Conservation (phyloP, 2,888 invertebrate genomes). For the Nasonovia ribisnigri region DNA sequence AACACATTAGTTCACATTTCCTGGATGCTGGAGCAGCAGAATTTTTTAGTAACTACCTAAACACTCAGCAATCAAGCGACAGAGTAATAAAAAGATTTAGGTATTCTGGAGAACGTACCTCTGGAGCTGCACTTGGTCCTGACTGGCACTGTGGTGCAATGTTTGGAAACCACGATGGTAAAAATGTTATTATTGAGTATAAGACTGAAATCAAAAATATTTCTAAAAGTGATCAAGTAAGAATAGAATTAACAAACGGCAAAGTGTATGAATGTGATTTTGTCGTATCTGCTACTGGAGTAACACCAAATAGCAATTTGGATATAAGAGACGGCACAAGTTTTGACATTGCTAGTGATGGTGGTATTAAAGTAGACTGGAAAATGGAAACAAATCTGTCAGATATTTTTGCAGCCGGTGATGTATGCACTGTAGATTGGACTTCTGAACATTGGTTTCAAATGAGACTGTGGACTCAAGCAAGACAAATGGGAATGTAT, state of each 20-base stretch:
- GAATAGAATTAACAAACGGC: conserved; percentile 80
- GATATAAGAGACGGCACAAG: conserved; percentile 71
- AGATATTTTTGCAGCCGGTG: conserved; percentile 94
- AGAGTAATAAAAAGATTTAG: conserved; percentile 51
- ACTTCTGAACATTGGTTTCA: conserved; percentile 89
- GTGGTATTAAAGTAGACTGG: conserved; percentile 88
- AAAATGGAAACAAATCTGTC: conserved; percentile 84
- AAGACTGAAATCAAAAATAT: conserved; percentile 74
- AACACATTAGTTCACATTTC: conserved; percentile 92
- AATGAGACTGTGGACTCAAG: conserved; percentile 98
- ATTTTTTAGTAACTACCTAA: conserved; percentile 81
- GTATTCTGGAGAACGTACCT: conserved; percentile 71
- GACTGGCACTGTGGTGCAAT: conserved; percentile 89
- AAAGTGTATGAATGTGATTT: conserved; percentile 85
- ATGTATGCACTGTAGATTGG: conserved; percentile 91
- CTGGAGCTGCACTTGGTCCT: conserved; percentile 94
- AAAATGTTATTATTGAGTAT: conserved; percentile 72
- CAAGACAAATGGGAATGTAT: conserved; percentile 96
- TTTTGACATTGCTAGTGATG: conserved; percentile 76
- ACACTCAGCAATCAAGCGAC: conserved; percentile 68
- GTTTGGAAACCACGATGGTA: conserved; percentile 71
- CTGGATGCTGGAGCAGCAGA: conserved; percentile 96
- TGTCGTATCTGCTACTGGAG: conserved; percentile 96
- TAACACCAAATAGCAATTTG: conserved; percentile 76
- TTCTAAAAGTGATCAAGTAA: conserved; percentile 68